phyloP scores from a whole-genome alignment of 2,113 vertebrate species.

The Saguinus imperator region DNA sequence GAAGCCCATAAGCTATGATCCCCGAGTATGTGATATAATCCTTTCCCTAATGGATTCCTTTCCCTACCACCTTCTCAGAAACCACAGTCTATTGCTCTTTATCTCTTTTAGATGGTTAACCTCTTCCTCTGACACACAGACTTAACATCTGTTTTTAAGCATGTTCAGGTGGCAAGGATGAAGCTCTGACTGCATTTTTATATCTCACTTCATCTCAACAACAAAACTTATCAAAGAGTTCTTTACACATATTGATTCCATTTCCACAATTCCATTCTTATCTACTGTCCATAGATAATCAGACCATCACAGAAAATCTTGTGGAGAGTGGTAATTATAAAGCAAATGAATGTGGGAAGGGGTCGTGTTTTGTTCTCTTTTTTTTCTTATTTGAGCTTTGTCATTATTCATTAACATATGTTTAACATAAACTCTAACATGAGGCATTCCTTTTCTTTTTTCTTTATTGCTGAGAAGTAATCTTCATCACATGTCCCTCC shows the following conservation, averaged over 20 bases:
- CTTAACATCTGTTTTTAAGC: background rate
- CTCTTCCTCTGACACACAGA: background rate
- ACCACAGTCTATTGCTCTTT: background rate
- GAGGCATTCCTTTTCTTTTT: background rate
- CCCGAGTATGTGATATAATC: too few relatives aligned
- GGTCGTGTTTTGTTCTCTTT: background rate
- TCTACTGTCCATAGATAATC: background rate
- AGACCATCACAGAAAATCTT: background rate
- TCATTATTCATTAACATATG: background rate
- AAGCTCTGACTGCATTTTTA: background rate
- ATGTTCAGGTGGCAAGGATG: background rate
- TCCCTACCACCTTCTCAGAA: background rate
- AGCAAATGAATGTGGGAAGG: background rate
- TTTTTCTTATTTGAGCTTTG: background rate
- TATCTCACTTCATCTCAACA: background rate
- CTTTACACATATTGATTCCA: background rate
- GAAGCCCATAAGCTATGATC: background rate
- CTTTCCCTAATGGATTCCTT: background rate
- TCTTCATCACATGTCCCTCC: background rate
- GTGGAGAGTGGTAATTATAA: background rate
- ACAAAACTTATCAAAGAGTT: background rate
- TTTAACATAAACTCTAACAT: background rate
- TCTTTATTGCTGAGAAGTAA: background rate
- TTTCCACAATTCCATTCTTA: background rate
- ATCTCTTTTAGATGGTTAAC: background rate